Evolutionary conservation across 2,888 invertebrate species (phyloP).

Genomic region (Lomographa bimaculata): DNA sequence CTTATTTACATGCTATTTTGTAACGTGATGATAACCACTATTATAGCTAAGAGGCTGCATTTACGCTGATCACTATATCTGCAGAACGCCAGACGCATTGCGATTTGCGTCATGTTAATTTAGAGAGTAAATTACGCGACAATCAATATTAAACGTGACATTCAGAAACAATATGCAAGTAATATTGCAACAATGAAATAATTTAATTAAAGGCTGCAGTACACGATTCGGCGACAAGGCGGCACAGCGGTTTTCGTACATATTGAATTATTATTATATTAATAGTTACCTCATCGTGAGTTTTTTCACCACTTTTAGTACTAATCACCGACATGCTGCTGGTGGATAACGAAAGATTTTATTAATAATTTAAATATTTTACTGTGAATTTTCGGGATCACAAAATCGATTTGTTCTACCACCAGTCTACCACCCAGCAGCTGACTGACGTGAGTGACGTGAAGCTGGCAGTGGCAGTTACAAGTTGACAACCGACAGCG

Average conservation of each 20-base stretch:
- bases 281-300: conserved; percentile 87
- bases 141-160: not conserved
- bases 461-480: too few relatives aligned
- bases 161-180: not conserved
- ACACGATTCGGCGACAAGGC: not conserved
- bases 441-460: too few relatives aligned
- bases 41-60: too few relatives aligned
- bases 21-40: too few relatives aligned
- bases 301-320: conserved; percentile 75
- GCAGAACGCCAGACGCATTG: conserved; percentile 41
- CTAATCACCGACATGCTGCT: conserved; percentile 56
- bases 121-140: conserved; percentile 2
- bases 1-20: too few relatives aligned
- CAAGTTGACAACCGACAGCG: too few relatives aligned
- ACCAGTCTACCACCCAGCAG: too few relatives aligned
- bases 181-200: not conserved
- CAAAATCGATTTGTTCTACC: conserved; percentile 9
- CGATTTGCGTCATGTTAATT: conserved; percentile 50
- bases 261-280: conserved; percentile 28
- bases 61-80: conserved; percentile 16
- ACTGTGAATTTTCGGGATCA: not conserved
- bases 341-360: not conserved
- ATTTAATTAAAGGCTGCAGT: not conserved
- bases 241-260: conserved; percentile 1
- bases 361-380: not conserved